Base-by-base conservation (phyloP, 2,888 invertebrate genomes). In the Cremastobaeus sp. region DNA sequence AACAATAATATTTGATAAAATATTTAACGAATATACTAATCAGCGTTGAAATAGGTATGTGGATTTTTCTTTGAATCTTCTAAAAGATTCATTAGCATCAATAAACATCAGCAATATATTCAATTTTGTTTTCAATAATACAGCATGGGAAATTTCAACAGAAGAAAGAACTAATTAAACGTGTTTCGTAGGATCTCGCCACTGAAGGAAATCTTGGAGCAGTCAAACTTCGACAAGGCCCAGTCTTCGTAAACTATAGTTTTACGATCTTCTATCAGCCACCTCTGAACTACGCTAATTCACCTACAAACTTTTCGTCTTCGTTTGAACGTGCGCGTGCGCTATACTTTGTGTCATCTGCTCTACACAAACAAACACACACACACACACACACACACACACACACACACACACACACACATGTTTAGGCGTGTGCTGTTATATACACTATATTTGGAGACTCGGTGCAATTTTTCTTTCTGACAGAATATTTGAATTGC, bases 221-320 rank as follows among this genome's bases (percentile, higher is more conserved):
- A 69, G 54, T 52, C 60, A 37, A 68, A 68, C 60, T 69, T 57
- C 65, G 74, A 65, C 64, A 37, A 76, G 76, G 72, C 74, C 70
- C 76, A 74, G 78, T 79, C 78, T 78, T 76, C 66, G 73, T 77
- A 81, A 83, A 81, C 80, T 78, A 82, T n/a, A n/a, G 80, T 82
- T 82, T 81, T 81, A 79, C 79, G 81, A 80, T 82, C 79, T 80
- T 76, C 78, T 76, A 78, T 76, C 78, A 66, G 77, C 79, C 80
- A 78, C 80, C 79, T 81, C 76, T 77, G 76, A 73, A 76, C 77
- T 77, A 78, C 74, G 77, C 77, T 79, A 81, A 80, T 79, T 78
- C 75, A 54, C 75, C 75, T 70, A 77, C 78, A 76, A 79, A 80
- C 54, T 80, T 80, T 80, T 76, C 76, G 76, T 35, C 43, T 62